Percentiles rank a stretch among this genome's conserved stretches.
phyloP scores from a whole-genome alignment of 1,140 invertebrate species.

The Penaeus indicus region DNA sequence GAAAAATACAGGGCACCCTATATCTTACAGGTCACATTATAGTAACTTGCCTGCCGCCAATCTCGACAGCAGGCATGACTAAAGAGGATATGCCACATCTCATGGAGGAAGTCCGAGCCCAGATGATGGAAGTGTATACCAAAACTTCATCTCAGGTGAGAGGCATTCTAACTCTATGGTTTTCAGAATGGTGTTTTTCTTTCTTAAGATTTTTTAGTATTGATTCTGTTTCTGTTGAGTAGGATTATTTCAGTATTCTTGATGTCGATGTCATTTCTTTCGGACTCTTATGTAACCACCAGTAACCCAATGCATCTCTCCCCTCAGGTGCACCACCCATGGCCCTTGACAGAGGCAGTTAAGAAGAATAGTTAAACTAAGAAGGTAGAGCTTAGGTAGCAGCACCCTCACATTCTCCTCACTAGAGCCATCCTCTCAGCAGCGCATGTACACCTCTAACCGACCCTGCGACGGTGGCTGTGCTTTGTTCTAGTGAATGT shows the following conservation, averaged over 20 bases:
- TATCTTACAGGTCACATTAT: conserved; percentile 69
- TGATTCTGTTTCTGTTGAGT: too few species aligned
- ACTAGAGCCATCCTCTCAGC: not conserved
- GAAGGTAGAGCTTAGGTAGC: not conserved
- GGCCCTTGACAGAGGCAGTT: conserved; percentile 35
- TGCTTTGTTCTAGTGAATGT: too few species aligned
- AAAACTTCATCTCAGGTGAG: conserved; percentile 64
- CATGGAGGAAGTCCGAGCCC: conserved; percentile 69
- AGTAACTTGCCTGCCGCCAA: conserved; percentile 70
- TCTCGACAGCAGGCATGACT: conserved; percentile 70
- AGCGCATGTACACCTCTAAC: too few species aligned
- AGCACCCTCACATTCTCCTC: not conserved
- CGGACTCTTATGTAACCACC: not conserved
- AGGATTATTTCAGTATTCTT: too few species aligned
- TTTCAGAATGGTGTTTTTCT: too few species aligned
- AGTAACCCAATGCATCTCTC: not conserved
- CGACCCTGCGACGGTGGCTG: too few species aligned
- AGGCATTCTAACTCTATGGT: not conserved
- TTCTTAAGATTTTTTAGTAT: too few species aligned
- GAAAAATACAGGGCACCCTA: not conserved
- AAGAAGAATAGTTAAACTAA: conserved; percentile 44
- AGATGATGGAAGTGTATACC: conserved; percentile 66
- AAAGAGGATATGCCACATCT: conserved; percentile 70
- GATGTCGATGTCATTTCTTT: not conserved
- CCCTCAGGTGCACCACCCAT: conserved; percentile 39